These are phyloP conservation scores for Sciurus vulgaris DNA, from an alignment of 2,797 vertebrate species.

Conservation along the genomic window DNA sequence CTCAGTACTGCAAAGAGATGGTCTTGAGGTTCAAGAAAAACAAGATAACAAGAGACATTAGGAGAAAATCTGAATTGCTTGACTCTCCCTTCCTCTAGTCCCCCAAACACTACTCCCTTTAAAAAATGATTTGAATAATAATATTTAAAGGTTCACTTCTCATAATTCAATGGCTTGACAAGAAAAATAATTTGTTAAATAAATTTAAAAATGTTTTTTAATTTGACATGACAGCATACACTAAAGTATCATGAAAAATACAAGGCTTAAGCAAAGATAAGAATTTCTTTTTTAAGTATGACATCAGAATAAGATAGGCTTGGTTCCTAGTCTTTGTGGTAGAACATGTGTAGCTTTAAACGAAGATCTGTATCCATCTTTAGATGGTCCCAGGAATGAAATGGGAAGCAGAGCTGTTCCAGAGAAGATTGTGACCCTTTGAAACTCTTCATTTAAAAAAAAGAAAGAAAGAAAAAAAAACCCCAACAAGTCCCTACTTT, in stretches of 20 bases:
- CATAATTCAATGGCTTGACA: constrained; percentile 34
- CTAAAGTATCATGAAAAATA: not conserved
- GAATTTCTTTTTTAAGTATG: not conserved
- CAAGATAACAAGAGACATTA: not conserved
- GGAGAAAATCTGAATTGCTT: constrained; percentile 7
- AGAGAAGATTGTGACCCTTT: not conserved
- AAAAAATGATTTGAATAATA: constrained; percentile 39
- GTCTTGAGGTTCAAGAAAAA: not conserved
- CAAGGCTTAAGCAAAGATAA: not conserved
- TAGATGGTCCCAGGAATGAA: not conserved
- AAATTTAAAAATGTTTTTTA: constrained; percentile 29
- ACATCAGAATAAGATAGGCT: not conserved
- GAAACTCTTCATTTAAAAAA: not conserved
- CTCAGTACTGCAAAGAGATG: not conserved
- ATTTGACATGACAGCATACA: not conserved
- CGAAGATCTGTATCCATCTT: not conserved
- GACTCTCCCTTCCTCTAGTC: not conserved
- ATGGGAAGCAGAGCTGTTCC: not conserved
- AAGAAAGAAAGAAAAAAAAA: not conserved
- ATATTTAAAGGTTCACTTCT: constrained; percentile 49
- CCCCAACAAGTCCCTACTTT: not conserved
- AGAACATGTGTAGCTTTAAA: not conserved
- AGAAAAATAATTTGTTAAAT: constrained; percentile 56
- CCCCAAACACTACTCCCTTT: not conserved
- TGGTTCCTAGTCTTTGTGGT: not conserved